Percentiles rank a stretch among this genome's conserved stretches.
Evolutionary conservation across 2,797 vertebrate species (phyloP).

Genomic region (Myotis vivesi): DNA sequence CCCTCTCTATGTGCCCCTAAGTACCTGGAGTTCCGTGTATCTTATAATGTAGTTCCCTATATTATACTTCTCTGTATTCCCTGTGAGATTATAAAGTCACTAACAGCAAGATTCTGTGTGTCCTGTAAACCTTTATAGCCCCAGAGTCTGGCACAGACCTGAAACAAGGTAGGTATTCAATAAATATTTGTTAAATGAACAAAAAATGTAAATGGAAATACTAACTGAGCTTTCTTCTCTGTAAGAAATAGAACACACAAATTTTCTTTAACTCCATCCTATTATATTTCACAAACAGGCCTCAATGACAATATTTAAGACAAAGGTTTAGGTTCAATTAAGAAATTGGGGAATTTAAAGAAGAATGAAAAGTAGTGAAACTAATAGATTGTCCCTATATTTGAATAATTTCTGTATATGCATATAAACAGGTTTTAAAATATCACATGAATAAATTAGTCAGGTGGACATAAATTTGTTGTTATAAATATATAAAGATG

Average conservation of each 20-base stretch:
- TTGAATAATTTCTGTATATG: not conserved
- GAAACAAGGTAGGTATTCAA: not conserved
- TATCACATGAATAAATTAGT: conserved; percentile 8
- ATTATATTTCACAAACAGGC: not conserved
- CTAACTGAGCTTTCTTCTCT: not conserved
- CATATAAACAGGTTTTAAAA: not conserved
- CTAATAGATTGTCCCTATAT: not conserved
- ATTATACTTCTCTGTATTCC: not conserved
- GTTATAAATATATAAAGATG: not conserved
- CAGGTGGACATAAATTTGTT: not conserved
- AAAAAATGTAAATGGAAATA: conserved; percentile 31
- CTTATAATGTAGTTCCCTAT: not conserved
- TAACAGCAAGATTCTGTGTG: not conserved
- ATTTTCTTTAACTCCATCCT: not conserved
- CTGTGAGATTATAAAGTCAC: not conserved
- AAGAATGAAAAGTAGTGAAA: conserved; percentile 20
- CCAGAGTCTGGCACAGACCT: not conserved
- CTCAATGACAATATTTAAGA: not conserved
- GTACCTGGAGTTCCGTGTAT: not conserved
- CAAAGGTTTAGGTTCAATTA: conserved; percentile 15
- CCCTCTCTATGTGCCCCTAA: not conserved
- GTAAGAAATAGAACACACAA: not conserved
- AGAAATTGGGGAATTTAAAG: not conserved
- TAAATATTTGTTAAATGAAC: not conserved
- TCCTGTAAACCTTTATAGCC: not conserved